Percentiles rank a stretch among this genome's conserved stretches.
These are phyloP conservation scores for Cotesia congregata DNA, from an alignment of 2,888 invertebrate genomes.

Conservation along the genomic window DNA sequence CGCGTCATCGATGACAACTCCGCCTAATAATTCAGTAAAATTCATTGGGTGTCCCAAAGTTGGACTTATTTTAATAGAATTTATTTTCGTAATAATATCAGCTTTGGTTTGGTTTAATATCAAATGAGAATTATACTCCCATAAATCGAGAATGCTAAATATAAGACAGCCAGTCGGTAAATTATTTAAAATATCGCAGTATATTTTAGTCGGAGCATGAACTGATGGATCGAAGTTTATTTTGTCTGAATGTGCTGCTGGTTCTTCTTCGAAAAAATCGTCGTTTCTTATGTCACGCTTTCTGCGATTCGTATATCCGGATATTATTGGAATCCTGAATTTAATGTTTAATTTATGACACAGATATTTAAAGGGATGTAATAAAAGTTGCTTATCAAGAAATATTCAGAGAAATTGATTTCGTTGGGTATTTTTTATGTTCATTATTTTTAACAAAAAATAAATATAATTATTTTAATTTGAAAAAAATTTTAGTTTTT, in stretches of 20 bases:
- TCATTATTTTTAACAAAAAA: no score
- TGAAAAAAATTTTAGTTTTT: no score
- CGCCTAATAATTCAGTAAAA: slow-evolving; percentile 77
- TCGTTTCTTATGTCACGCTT: slow-evolving; percentile 55
- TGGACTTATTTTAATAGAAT: slow-evolving; percentile 75
- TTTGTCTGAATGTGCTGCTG: slow-evolving; percentile 49
- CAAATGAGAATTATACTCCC: slow-evolving; percentile 75
- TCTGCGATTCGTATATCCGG: slow-evolving; percentile 46
- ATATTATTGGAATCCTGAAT: slow-evolving; percentile 64
- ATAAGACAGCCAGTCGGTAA: slow-evolving; percentile 77
- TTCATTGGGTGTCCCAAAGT: slow-evolving; percentile 78
- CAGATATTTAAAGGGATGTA: not conserved
- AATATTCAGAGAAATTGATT: no score
- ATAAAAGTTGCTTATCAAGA: no score
- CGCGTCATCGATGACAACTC: slow-evolving; percentile 73
- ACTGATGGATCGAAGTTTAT: slow-evolving; percentile 74
- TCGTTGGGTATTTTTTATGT: no score
- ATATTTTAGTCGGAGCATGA: slow-evolving; percentile 74
- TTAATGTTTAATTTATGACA: not conserved
- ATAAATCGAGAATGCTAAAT: slow-evolving; percentile 79
- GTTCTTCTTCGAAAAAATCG: slow-evolving; percentile 63
- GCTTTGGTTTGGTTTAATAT: slow-evolving; percentile 74
- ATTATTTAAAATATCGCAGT: slow-evolving; percentile 77
- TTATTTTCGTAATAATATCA: slow-evolving; percentile 76
- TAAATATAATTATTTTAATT: no score